A percentile compares a stretch with the other conserved stretches of the same genome.
These are phyloP conservation scores for Tupaia tana DNA, from an alignment of 2,113 vertebrate species.

Conservation along the genomic window DNA sequence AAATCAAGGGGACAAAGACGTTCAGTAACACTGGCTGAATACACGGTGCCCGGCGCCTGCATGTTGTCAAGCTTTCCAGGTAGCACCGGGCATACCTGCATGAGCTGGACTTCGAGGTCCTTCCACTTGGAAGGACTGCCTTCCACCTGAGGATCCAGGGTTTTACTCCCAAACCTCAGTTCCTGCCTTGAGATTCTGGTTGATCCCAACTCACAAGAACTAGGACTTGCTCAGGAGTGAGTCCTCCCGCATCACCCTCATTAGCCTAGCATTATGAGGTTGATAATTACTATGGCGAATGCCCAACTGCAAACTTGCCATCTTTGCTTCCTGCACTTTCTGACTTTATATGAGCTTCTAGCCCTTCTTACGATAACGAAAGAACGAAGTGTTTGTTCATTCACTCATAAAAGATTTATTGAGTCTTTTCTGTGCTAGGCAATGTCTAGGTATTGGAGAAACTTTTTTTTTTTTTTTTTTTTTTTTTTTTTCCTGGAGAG, in stretches of 20 bases:
- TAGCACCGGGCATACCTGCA: background rate
- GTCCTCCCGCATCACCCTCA: background rate
- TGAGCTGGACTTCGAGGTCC: background rate
- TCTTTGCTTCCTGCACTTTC: background rate
- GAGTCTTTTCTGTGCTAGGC: background rate
- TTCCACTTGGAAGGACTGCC: background rate
- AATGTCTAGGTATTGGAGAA: background rate
- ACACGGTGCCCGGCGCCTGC: background rate
- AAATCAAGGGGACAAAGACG: background rate
- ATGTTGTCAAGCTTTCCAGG: background rate
- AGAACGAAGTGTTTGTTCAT: background rate
- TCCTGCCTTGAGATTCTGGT: background rate
- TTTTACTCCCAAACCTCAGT: background rate
- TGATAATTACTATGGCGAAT: constrained; percentile 26
- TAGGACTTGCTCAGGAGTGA: background rate
- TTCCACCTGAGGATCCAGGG: background rate
- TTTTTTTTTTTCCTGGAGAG: background rate
- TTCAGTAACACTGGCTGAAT: background rate
- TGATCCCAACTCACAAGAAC: background rate
- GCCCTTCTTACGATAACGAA: background rate
- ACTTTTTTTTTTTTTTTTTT: background rate
- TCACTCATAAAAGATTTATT: background rate
- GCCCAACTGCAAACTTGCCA: background rate
- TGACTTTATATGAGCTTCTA: constrained; percentile 10
- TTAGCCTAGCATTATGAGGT: constrained; percentile 39